These are phyloP conservation scores for Amblyopsis rosae DNA, from an alignment of 2,113 vertebrate genomes.

Conservation along the genomic window DNA sequence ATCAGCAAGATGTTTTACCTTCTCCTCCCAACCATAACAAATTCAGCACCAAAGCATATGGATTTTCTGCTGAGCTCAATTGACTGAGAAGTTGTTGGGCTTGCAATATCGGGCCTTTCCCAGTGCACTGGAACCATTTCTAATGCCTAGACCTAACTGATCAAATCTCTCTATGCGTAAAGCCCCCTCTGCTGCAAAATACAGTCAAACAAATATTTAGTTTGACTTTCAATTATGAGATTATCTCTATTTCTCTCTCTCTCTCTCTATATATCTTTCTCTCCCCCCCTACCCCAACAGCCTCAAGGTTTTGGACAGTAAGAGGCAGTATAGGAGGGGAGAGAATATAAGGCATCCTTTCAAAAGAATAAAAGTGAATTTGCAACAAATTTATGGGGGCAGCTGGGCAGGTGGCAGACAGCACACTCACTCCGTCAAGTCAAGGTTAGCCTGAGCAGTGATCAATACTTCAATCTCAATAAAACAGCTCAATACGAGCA, in stretches of 20 bases:
- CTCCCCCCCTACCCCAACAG: slow-evolving; percentile 42
- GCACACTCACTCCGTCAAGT: slow-evolving; percentile 73
- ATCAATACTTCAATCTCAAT: slow-evolving; percentile 98
- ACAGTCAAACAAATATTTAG: no score
- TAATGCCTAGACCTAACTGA: slow-evolving; percentile 47
- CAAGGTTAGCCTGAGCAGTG: slow-evolving; percentile 82
- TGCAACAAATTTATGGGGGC: slow-evolving; percentile 53
- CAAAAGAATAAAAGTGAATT: slow-evolving; percentile 30
- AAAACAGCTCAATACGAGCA: slow-evolving; percentile 88
- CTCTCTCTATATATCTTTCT: neutral
- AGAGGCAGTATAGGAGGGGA: slow-evolving; percentile 29
- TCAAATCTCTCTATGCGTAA: slow-evolving; percentile 48
- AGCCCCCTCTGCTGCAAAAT: no score
- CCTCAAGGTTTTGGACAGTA: slow-evolving; percentile 54
- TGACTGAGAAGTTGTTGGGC: slow-evolving; percentile 95
- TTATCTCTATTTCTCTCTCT: neutral
- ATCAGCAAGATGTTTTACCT: slow-evolving; percentile 76
- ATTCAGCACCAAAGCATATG: slow-evolving; percentile 84
- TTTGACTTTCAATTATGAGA: no score
- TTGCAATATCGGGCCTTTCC: slow-evolving; percentile 86
- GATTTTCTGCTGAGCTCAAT: slow-evolving; percentile 87
- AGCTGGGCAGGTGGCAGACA: slow-evolving; percentile 46
- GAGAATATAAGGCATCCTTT: slow-evolving; percentile 56
- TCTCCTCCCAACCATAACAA: slow-evolving; percentile 65
- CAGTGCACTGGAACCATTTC: slow-evolving; percentile 84